A percentile compares a stretch with the other conserved stretches of the same genome.
These are phyloP conservation scores for Microctonus brassicae DNA, from an alignment of 2,888 invertebrate species.

Conservation along the genomic window DNA sequence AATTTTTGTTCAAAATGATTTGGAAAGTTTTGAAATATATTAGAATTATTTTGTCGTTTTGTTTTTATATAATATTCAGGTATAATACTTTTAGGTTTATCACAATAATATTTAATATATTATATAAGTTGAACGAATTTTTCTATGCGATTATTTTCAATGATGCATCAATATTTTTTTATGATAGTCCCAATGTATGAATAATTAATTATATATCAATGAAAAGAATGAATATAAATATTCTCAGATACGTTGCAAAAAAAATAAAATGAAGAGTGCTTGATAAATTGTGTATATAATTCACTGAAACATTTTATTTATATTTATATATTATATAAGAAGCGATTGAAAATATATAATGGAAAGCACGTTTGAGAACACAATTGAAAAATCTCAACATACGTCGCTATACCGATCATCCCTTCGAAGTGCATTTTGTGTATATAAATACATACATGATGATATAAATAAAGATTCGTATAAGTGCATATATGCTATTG, in stretches of 20 bases:
- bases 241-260: background rate
- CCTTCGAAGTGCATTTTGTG: too few relatives aligned
- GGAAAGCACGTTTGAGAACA: background rate
- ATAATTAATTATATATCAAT: background rate
- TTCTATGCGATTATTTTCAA: constrained; percentile 59
- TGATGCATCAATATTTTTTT: constrained; percentile 57
- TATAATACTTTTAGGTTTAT: background rate
- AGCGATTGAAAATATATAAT: too few relatives aligned
- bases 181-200: too few relatives aligned
- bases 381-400: too few relatives aligned
- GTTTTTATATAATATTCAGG: background rate
- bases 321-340: too few relatives aligned
- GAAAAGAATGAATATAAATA: background rate
- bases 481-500: background rate
- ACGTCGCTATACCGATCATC: too few relatives aligned
- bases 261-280: background rate
- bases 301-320: background rate
- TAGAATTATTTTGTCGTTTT: background rate
- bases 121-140: too few relatives aligned
- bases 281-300: background rate
- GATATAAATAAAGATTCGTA: too few relatives aligned
- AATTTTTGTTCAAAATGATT: background rate
- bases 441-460: too few relatives aligned
- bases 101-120: too few relatives aligned
- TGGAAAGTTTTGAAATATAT: constrained; percentile 2